These are phyloP conservation scores for Aphaenogaster floridana DNA, from an alignment of 1,140 invertebrate species.

Conservation along the genomic window DNA sequence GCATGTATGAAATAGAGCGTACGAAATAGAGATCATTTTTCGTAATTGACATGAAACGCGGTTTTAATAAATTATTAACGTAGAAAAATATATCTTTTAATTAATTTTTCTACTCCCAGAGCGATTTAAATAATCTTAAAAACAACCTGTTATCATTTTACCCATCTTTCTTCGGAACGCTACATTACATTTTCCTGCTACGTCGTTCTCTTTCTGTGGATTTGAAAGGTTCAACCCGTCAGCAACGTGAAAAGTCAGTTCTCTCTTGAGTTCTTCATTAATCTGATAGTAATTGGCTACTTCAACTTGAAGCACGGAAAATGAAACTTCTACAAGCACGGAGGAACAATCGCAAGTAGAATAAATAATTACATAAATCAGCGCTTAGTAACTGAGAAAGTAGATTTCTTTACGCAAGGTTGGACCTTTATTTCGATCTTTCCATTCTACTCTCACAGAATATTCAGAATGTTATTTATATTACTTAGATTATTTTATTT, in stretches of 20 bases:
- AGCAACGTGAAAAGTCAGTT: slow-evolving; percentile 43
- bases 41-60: not conserved
- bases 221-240: slow-evolving; percentile 26
- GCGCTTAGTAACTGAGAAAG: slow-evolving; percentile 17
- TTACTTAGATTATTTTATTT: not conserved
- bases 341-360: slow-evolving; percentile 34
- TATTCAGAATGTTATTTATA: slow-evolving; percentile 8
- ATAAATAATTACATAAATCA: slow-evolving; percentile 63
- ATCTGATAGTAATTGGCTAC: slow-evolving; percentile 59
- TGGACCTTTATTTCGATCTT: slow-evolving; percentile 7
- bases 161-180: not conserved
- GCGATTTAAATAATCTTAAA: not conserved
- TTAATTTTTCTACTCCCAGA: not conserved
- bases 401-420: slow-evolving; percentile 5
- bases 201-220: slow-evolving; percentile 1
- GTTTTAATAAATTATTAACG: not conserved
- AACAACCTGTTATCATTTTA: slow-evolving; percentile 14
- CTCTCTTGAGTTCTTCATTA: slow-evolving; percentile 45
- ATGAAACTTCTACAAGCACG: slow-evolving; percentile 38
- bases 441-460: not conserved
- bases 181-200: slow-evolving; percentile 13
- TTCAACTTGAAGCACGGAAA: slow-evolving; percentile 39
- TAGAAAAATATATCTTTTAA: not conserved
- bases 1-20: not conserved
- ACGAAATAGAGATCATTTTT: not conserved